Conservation (phyloP, 2,888 invertebrate genomes). For the Cylindroiulus punctatus region DNA sequence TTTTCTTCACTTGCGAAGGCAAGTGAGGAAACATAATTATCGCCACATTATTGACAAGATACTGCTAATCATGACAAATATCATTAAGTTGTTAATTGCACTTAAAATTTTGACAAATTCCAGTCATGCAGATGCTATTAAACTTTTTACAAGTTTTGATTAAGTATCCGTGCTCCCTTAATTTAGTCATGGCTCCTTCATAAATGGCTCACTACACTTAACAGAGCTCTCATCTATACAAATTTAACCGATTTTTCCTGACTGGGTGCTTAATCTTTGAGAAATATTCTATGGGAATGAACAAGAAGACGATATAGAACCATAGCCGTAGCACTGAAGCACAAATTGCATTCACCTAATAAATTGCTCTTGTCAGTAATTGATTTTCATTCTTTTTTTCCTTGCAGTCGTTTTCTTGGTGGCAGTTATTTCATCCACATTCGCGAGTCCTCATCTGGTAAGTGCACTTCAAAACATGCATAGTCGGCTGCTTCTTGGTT, state of each 20-base stretch:
- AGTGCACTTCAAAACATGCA: slow-evolving; percentile 20
- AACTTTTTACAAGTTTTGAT: not conserved
- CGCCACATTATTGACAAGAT: not conserved
- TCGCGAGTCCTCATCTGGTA: slow-evolving; percentile 54
- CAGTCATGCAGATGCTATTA: not conserved
- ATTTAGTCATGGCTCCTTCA: not conserved
- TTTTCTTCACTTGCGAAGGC: not conserved
- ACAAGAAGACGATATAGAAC: not conserved
- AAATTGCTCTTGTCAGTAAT: slow-evolving; percentile 49
- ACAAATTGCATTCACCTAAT: slow-evolving; percentile 42
- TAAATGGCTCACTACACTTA: not conserved
- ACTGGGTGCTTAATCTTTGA: not conserved
- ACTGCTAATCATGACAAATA: too few species aligned
- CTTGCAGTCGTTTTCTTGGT: slow-evolving; percentile 52
- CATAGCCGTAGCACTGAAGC: not conserved
- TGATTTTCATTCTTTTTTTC: slow-evolving; percentile 49
- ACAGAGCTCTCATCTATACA: not conserved
- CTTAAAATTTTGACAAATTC: not conserved
- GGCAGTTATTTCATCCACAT: slow-evolving; percentile 39
- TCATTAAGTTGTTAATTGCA: not conserved
- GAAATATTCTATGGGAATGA: not conserved
- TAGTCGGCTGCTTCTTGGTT: not conserved
- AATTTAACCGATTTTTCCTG: slow-evolving; percentile 13
- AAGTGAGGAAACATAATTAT: not conserved
- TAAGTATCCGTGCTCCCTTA: not conserved